Percentiles rank a stretch among this genome's conserved stretches.
Conservation (phyloP, 2,113 vertebrate genomes). For the Varanus salvator region DNA sequence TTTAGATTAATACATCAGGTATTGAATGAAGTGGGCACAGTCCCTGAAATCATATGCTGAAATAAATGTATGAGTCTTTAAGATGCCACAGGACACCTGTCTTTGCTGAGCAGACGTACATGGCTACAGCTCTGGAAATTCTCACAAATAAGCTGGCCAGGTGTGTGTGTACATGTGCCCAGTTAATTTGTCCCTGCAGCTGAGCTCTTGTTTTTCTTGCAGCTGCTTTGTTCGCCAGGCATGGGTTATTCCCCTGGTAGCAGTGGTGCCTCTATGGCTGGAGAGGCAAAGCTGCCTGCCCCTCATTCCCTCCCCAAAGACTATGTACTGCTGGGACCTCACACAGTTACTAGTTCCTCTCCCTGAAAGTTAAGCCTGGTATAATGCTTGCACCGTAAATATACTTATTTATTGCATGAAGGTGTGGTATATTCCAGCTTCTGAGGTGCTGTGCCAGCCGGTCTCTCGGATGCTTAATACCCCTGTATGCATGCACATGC, state of each 20-base stretch:
- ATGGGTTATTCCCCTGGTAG: neutral
- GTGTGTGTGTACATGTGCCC: neutral
- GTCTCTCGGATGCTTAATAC: neutral
- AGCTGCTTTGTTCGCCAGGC: neutral
- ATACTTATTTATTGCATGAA: neutral
- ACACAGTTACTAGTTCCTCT: neutral
- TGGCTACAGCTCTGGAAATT: neutral
- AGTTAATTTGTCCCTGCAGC: neutral
- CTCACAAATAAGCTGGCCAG: neutral
- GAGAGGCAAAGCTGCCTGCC: neutral
- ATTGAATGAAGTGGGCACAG: no score
- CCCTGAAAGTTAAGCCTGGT: neutral
- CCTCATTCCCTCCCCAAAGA: neutral
- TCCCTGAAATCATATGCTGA: no score
- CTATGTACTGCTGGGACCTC: neutral
- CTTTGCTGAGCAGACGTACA: no score
- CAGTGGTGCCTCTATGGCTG: neutral
- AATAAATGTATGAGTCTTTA: no score
- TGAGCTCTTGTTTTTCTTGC: conserved; percentile 9
- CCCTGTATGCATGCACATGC: no score
- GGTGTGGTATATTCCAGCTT: neutral
- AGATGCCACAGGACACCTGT: no score
- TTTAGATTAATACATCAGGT: no score
- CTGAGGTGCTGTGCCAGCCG: neutral
- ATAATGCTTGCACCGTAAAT: neutral